Evolutionary conservation across 2,888 invertebrate species (phyloP).

Genomic region (Dryomyza anilis): DNA sequence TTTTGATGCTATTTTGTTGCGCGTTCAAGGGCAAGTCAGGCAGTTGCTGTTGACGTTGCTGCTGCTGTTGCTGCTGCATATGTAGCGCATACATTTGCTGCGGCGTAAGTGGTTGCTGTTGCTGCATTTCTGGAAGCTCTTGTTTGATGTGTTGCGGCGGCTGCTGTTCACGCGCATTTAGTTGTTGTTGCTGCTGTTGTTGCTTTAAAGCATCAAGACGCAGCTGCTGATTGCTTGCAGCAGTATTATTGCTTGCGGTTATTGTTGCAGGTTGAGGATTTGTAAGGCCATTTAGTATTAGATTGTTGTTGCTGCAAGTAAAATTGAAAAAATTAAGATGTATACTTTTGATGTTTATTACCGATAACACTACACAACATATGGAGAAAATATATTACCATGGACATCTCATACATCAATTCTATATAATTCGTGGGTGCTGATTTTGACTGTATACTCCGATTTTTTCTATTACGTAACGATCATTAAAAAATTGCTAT

Average conservation of each 20-base stretch:
- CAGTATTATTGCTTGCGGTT: slow-evolving; percentile 31
- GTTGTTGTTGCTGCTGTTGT: slow-evolving; percentile 36
- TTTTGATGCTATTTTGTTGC: slow-evolving; percentile 24
- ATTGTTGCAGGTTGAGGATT: too few relatives aligned
- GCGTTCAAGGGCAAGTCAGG: slow-evolving; percentile 17
- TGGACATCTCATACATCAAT: too few relatives aligned
- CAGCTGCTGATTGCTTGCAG: slow-evolving; percentile 37
- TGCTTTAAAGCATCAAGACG: slow-evolving; percentile 33
- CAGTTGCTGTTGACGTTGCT: slow-evolving; percentile 26
- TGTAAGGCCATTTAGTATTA: slow-evolving; percentile 56
- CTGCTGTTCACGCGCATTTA: too few relatives aligned
- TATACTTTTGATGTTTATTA: too few relatives aligned
- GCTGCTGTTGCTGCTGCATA: slow-evolving; percentile 33
- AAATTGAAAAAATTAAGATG: too few relatives aligned
- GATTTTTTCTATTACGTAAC: too few relatives aligned
- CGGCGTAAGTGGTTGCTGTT: slow-evolving; percentile 32
- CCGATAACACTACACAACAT: too few relatives aligned
- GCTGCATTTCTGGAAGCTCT: slow-evolving; percentile 32
- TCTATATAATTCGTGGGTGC: too few relatives aligned
- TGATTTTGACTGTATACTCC: too few relatives aligned
- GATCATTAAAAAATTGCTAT: too few relatives aligned
- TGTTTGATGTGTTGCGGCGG: slow-evolving; percentile 25
- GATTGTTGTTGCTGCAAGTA: slow-evolving; percentile 42
- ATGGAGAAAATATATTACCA: too few relatives aligned
- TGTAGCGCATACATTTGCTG: slow-evolving; percentile 31